Base-by-base conservation (phyloP, 2,888 invertebrate species). In the Ophion obscuratus region DNA sequence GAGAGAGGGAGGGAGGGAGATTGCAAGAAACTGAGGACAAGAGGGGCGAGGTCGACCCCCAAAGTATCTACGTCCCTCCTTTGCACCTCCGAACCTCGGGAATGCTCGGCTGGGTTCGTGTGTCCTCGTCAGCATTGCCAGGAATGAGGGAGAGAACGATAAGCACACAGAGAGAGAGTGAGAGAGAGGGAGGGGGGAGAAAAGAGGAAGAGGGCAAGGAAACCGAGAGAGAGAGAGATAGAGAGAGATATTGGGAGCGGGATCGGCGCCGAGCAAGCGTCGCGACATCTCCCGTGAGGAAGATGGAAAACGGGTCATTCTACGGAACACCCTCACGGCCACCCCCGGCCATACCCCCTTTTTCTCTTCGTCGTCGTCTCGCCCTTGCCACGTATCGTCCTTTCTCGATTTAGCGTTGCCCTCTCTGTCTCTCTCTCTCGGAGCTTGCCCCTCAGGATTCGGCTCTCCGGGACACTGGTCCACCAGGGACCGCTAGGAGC, bases 231-330 rank as follows among this genome's bases (percentile, higher is more conserved):
- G 92, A 92, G 66, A 88, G 90, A 92, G 92, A 24, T 1, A 24
- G 71, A 62, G 44, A 81, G 68, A 76, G 78, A 10, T 31, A 31
- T 36, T n/a, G 66, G 66, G 61, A 40, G 71, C 75, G 80, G 78
- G 31, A 61, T 68, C 81, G 40, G 86, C 81, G 85, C 77, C 86
- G 84, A 81, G 85, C 81, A 84, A 82, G 84, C 80, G 85, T 85
- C 57, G 57, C 71, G 71, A 71, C 71, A 57, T 71, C 31, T 31
- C 71, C 57, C 53, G 79, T 44, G 87, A 92, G 90, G 77, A 91
- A 90, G 92, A 92, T 68, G 89, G 90, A 92, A 92, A 92, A 92
- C 91, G 87, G 92, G 92, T 92, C 92, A 92, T 57, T 70, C 71
- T 31, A 71, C 71, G 11, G 57, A 61, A 24, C 61, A 67, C 31